Percentiles rank a stretch among this genome's conserved stretches.
phyloP scores from a whole-genome alignment of 2,888 invertebrate species.

The Stramonita haemastoma region DNA sequence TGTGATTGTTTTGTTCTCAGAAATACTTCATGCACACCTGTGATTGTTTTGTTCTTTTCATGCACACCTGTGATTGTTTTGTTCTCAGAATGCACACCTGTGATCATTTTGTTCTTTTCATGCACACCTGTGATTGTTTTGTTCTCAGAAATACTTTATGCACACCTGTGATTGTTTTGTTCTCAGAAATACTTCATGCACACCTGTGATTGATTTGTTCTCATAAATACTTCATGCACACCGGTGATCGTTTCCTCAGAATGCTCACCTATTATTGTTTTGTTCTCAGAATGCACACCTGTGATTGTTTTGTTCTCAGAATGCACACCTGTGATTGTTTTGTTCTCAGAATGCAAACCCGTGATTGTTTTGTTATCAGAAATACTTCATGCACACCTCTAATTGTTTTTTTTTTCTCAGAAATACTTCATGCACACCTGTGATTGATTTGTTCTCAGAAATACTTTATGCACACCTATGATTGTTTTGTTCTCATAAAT shows the following conservation, averaged over 20 bases:
- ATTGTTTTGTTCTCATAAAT: constrained; percentile 32
- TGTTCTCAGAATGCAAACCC: no score
- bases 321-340: background rate
- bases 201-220: background rate
- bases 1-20: background rate
- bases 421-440: no score
- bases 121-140: background rate
- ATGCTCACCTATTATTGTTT: no score
- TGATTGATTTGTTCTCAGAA: background rate
- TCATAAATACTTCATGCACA: constrained; percentile 51
- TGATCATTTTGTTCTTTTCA: no score
- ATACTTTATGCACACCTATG: no score
- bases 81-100: no score
- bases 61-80: constrained; percentile 54
- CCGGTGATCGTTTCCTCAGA: no score
- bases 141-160: constrained; percentile 36
- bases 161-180: constrained; percentile 53
- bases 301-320: background rate
- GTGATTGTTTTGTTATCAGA: no score
- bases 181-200: no score
- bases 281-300: no score
- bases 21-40: no score
- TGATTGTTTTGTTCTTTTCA: background rate
- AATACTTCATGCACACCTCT: constrained; percentile 51
- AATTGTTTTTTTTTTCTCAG: no score